These are phyloP conservation scores for Drosophila birchii DNA, from an alignment of 2,888 invertebrate genomes.

Conservation along the genomic window DNA sequence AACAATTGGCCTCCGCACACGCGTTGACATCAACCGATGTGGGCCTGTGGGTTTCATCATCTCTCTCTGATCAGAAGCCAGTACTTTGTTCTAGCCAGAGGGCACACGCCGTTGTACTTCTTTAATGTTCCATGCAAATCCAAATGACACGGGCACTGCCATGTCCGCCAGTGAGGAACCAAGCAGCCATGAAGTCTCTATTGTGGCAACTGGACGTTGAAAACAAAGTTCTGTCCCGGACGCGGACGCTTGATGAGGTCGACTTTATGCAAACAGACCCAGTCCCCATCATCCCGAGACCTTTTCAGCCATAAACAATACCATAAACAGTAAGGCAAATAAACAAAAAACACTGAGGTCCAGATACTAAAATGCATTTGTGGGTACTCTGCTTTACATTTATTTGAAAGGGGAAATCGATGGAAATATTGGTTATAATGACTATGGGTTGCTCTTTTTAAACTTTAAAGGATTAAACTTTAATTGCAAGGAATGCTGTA, in stretches of 20 bases:
- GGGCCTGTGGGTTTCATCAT: conserved; percentile 26
- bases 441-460: conserved; percentile 4
- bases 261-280: conserved; percentile 44
- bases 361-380: conserved; percentile 26
- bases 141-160: conserved; percentile 14
- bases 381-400: conserved; percentile 5
- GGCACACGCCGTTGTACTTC: conserved; percentile 20
- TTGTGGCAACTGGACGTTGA: conserved; percentile 34
- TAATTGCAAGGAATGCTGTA: neutral
- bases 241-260: conserved; percentile 22
- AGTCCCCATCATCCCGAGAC: conserved; percentile 17
- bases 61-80: conserved; percentile 1
- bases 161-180: conserved; percentile 9
- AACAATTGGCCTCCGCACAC: conserved; percentile 60
- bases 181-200: conserved; percentile 47
- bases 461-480: neutral
- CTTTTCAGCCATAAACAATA: conserved; percentile 45
- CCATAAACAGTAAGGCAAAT: conserved; percentile 40
- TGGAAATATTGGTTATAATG: neutral
- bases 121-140: conserved; percentile 40
- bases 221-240: conserved; percentile 26
- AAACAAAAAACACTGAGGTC: conserved; percentile 24
- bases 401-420: neutral
- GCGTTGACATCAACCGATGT: conserved; percentile 24
- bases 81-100: conserved; percentile 8